Evolutionary conservation across 2,797 vertebrate species (phyloP), one percentile per base, ranked within the genome.

Genomic region (Ceyx erithaca): DNA sequence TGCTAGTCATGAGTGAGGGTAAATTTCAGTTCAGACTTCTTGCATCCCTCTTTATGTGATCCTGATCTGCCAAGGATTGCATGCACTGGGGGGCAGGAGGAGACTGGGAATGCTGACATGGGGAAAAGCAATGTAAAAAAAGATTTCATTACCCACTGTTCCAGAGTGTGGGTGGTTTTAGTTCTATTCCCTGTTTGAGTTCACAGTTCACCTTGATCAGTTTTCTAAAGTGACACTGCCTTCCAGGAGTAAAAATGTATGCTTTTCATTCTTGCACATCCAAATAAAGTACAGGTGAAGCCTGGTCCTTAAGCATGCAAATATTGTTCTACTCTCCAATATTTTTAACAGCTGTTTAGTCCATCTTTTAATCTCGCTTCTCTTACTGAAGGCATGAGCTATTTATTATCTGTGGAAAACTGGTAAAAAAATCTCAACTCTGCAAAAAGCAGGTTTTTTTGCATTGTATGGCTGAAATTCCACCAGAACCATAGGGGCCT

Each of bases 141-240:
- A 73, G 6, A 4, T 26, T 45, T 63, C 7, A 13, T 14, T 22
- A 30, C 41, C 26, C 23, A 7, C 28, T 68, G 21, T 80, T 87
- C 1, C 1, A 12, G 26, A 3, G 37, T 1, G 1, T 0, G 5
- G 5, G 7, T 25, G 8, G 4, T 2, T 79, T 57, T 59, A 22
- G 4, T 83, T 90, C 80, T 21, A 30, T 89, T 31, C 23, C 33
- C 18, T 5, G 2, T 45, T 28, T 58, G 14, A 72, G 21, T 30
- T 15, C 58, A 22, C 45, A 11, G 14, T 71, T 95, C 66, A 55
- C 58, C 61, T 71, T 26, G 5, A 73, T 59, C 46, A 66, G 18
- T 40, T 82, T 62, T 64, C 45, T 89, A 10, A 68, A 7, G 9
- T 23, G 43, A 19, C 13, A 2, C 16, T 63, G 28, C 35, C 66